Conservation (phyloP, 1,140 invertebrate species). For the Drosophila trapezifrons region DNA sequence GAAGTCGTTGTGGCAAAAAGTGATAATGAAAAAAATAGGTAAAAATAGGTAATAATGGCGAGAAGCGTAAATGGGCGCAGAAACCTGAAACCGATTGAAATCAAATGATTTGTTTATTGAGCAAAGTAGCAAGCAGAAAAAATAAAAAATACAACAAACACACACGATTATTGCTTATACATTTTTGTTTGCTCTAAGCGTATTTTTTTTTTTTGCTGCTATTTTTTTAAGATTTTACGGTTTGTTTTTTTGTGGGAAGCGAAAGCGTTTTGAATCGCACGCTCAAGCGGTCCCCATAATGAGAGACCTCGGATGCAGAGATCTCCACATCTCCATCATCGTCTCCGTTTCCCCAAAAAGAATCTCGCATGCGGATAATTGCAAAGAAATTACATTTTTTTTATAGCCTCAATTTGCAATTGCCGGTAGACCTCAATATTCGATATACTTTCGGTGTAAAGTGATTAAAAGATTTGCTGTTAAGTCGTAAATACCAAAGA, state of each 20-base stretch:
- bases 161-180: conserved; percentile 13
- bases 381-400: conserved; percentile 28
- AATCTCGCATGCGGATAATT: conserved; percentile 54
- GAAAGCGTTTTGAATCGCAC: conserved; percentile 74
- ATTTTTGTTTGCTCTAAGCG: conserved; percentile 20
- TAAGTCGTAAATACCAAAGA: conserved; percentile 5
- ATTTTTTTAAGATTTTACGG: conserved; percentile 6
- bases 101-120: conserved; percentile 69
- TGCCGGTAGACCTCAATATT: conserved; percentile 42
- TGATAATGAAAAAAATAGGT: conserved; percentile 15
- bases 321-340: conserved; percentile 4
- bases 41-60: conserved; percentile 18
- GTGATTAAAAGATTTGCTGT: conserved; percentile 11
- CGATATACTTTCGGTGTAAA: conserved; percentile 8
- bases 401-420: conserved; percentile 45
- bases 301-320: conserved; percentile 32
- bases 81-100: conserved; percentile 52
- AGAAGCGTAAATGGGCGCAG: conserved; percentile 13
- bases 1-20: conserved; percentile 33
- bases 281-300: conserved; percentile 65
- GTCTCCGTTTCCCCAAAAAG: conserved; percentile 19
- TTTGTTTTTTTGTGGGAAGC: conserved; percentile 49
- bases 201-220: conserved; percentile 7
- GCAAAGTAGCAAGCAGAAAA: conserved; percentile 10
- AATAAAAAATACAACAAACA: conserved; percentile 2